Percentiles rank a stretch among this genome's conserved stretches.
Conservation (phyloP, 2,113 vertebrate species). For the Mystacornis crossleyi region DNA sequence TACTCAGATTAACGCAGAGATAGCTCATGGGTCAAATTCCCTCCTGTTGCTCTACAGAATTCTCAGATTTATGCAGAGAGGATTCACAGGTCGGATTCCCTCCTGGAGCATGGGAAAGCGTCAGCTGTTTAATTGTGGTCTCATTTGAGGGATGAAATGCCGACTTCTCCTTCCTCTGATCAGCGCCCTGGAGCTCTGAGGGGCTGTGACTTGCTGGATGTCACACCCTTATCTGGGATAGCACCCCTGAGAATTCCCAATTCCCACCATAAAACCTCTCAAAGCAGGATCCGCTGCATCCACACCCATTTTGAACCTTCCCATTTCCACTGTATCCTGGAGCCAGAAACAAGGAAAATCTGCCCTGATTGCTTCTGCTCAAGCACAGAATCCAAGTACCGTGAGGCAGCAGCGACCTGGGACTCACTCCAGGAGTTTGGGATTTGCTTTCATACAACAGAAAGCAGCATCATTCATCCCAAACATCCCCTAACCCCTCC, state of each 20-base stretch:
- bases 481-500: background rate
- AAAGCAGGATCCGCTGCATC: too few relatives aligned
- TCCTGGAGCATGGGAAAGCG: background rate
- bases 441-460: background rate
- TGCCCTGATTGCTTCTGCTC: background rate
- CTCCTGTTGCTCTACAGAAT: background rate
- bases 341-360: background rate
- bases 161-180: background rate
- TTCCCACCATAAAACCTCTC: background rate
- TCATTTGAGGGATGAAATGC: background rate
- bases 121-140: background rate
- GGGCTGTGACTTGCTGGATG: too few relatives aligned
- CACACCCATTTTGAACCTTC: accelerated
- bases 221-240: accelerated
- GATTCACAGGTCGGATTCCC: background rate
- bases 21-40: background rate
- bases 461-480: background rate
- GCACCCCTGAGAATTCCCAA: accelerated
- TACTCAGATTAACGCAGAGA: background rate
- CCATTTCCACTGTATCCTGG: background rate
- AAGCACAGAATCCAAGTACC: background rate
- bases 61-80: background rate
- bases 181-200: background rate
- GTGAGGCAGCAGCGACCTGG: background rate
- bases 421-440: background rate